Conservation (phyloP, 2,888 invertebrate species). For the Thymelicus sylvestris region DNA sequence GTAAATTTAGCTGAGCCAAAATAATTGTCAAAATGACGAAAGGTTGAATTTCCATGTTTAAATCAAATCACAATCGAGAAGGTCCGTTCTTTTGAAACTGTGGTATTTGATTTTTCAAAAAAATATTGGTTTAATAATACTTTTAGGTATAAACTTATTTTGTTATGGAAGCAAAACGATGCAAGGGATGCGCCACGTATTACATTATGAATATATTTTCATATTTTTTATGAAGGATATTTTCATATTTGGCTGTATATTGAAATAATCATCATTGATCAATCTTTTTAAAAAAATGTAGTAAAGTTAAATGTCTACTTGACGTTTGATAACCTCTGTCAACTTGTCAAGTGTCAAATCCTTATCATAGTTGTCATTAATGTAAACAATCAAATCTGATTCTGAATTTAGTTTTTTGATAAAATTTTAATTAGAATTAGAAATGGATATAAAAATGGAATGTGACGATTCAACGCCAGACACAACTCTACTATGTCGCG, state of each 20-base stretch:
- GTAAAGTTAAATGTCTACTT: too few species aligned
- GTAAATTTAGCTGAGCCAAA: conserved; percentile 81
- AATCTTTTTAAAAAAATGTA: too few species aligned
- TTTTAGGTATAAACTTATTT: too few species aligned
- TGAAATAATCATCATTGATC: neutral
- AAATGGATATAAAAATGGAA: conserved; percentile 19
- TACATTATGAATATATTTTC: too few species aligned
- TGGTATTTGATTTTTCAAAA: neutral
- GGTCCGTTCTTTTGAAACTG: neutral
- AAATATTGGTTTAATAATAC: too few species aligned
- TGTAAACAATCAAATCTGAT: too few species aligned
- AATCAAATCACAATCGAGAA: conserved; percentile 33
- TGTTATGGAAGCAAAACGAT: too few species aligned
- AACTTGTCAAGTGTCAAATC: too few species aligned
- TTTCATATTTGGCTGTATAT: neutral
- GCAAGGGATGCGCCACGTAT: too few species aligned
- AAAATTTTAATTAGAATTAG: conserved; percentile 5
- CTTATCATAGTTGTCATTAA: too few species aligned
- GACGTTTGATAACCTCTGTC: too few species aligned
- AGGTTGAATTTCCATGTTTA: conserved; percentile 42
- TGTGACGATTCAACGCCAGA: conserved; percentile 20
- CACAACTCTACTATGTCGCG: conserved; percentile 60
- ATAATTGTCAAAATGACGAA: conserved; percentile 64
- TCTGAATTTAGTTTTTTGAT: neutral
- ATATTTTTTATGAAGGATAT: too few species aligned